These are phyloP conservation scores for Onthophagus taurus DNA, from an alignment of 1,140 invertebrate species.

Conservation along the genomic window DNA sequence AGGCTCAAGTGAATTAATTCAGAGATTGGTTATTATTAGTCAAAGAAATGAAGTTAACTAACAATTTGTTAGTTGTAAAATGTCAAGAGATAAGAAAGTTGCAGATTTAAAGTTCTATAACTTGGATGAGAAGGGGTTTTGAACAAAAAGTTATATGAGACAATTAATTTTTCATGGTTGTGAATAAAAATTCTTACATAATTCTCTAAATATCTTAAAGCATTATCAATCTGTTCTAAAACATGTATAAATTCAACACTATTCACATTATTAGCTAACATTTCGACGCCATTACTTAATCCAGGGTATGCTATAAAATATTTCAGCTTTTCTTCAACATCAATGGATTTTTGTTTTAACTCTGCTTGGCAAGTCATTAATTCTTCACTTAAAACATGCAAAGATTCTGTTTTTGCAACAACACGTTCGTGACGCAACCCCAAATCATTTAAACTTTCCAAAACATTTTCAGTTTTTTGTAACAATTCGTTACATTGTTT, in stretches of 20 bases:
- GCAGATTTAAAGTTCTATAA: not conserved
- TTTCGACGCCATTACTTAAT: constrained; percentile 60
- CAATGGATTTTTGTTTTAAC: constrained; percentile 66
- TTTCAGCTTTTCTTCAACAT: constrained; percentile 68
- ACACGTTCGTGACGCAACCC: constrained; percentile 74
- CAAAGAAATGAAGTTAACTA: constrained; percentile 2
- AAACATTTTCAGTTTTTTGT: constrained; percentile 56
- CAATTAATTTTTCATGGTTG: too few species aligned
- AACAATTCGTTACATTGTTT: constrained; percentile 51
- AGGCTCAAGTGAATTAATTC: too few species aligned
- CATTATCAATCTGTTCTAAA: constrained; percentile 76
- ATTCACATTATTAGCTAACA: constrained; percentile 65
- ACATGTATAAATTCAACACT: constrained; percentile 71
- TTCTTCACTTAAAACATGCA: constrained; percentile 84
- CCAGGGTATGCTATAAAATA: constrained; percentile 80
- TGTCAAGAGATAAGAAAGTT: too few species aligned
- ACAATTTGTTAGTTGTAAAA: too few species aligned
- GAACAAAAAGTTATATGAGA: too few species aligned
- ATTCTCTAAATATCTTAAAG: constrained; percentile 72
- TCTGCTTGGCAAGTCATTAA: constrained; percentile 78
- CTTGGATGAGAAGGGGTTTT: too few species aligned
- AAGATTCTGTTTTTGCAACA: constrained; percentile 79
- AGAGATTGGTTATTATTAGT: not conserved
- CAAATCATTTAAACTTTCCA: constrained; percentile 61
- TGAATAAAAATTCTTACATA: constrained; percentile 54